A percentile compares a stretch with the other conserved stretches of the same genome.
These are phyloP conservation scores for Endomychus coccineus DNA, from an alignment of 2,888 invertebrate genomes.

Conservation along the genomic window DNA sequence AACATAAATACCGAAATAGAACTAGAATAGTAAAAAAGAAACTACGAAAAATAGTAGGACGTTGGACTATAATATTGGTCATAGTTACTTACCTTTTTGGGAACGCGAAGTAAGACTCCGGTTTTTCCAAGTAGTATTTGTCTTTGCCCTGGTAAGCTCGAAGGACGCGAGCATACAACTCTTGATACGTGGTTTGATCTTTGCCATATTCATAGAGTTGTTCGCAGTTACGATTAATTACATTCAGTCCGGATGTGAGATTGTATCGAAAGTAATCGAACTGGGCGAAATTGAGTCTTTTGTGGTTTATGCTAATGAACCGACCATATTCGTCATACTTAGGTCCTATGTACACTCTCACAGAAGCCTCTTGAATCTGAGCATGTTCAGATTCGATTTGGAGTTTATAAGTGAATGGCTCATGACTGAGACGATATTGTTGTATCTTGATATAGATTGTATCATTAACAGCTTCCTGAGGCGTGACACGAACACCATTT, in stretches of 20 bases:
- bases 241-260: conserved; percentile 57
- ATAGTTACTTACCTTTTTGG: conserved; percentile 50
- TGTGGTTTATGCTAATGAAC: conserved; percentile 47
- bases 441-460: conserved; percentile 50
- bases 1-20: no score
- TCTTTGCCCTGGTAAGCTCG: conserved; percentile 45
- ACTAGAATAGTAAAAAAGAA: no score
- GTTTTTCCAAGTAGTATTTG: conserved; percentile 48
- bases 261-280: conserved; percentile 54
- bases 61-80: no score
- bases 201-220: conserved; percentile 57
- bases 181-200: conserved; percentile 58
- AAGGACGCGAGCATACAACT: conserved; percentile 57
- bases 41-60: no score
- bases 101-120: conserved; percentile 51
- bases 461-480: conserved; percentile 44
- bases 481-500: conserved; percentile 46
- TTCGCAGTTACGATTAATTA: conserved; percentile 59
- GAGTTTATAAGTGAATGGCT: conserved; percentile 56
- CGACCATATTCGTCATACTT: conserved; percentile 56
- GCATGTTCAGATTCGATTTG: conserved; percentile 53
- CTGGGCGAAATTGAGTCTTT: conserved; percentile 54
- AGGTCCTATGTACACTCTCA: conserved; percentile 63
- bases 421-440: conserved; percentile 64
- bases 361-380: conserved; percentile 52